Evolutionary conservation across 2,797 vertebrate species (phyloP), one percentile per base, ranked within the genome.

Genomic region (Synaphobranchus kaupii): DNA sequence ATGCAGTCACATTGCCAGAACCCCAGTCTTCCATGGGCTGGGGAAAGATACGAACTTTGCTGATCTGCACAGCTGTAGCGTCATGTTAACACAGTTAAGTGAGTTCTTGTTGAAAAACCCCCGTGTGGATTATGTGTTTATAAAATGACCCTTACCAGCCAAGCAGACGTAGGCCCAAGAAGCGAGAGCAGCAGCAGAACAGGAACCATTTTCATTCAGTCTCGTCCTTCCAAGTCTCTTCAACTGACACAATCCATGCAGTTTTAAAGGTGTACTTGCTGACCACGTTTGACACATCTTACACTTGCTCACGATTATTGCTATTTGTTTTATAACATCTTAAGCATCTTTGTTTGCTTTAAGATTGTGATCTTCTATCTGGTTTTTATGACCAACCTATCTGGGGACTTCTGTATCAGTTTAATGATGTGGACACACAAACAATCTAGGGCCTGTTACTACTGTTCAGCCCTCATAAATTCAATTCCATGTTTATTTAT

Each of bases 1-100:
- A 95, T 56, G 96, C 94, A 0, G 94, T 95, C 81, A 98, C 94
- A 2, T 96, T 97, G 86, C 95, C 88, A 87, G 94, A 91, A 12
- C 89, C 93, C 95, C 94, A 95, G 0, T 95, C 90, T 39, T 90
- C 89, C 63, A 93, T 85, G 2, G 94, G 92, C 95, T 95, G 84
- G 3, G 44, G 73, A 50, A n/a, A 90, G 86, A 86, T 34, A 22
- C 12, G 3, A 4, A 76, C 4, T 20, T 39, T 76, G 3, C 71
- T 39, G 34, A 76, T 68, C n/a, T 66, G 63, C 63, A 28, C 22
- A 28, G 68, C 68, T 73, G 13, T 34, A 73, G n/a, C 9, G 6
- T 73, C 68, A 73, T 34, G 13, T 22, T 76, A 76, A 10, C 34
- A 76, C 31, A 28, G n/a, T 28, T 1, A 68, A 28, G 20, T 4